phyloP scores from a whole-genome alignment of 2,113 vertebrate species.

The Noturus placidus region DNA sequence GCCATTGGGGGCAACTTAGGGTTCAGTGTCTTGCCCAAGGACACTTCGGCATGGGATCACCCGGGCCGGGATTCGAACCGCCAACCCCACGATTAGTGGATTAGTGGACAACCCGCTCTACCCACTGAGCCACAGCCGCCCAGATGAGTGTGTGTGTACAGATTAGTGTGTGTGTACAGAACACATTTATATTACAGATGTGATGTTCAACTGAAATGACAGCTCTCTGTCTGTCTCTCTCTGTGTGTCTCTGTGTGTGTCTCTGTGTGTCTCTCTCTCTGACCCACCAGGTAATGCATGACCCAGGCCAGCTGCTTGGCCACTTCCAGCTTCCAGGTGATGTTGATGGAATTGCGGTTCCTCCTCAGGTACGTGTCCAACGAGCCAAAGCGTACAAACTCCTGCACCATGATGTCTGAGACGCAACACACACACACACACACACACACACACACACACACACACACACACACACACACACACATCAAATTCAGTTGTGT shows the following conservation, averaged over 20 bases:
- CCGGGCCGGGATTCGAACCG: too few relatives aligned
- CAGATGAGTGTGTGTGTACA: too few relatives aligned
- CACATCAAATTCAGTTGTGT: slow-evolving; percentile 1
- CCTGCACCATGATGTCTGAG: slow-evolving; percentile 96
- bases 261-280: too few relatives aligned
- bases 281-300: slow-evolving; percentile 93
- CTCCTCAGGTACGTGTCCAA: slow-evolving; percentile 93
- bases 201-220: background rate
- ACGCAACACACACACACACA: background rate
- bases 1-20: too few relatives aligned
- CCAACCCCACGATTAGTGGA: too few relatives aligned
- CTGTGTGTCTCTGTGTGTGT: background rate
- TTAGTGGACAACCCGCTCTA: too few relatives aligned
- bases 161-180: background rate
- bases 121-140: too few relatives aligned
- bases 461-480: background rate
- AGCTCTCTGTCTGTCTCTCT: background rate
- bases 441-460: slow-evolving; percentile 1
- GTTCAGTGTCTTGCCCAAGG: too few relatives aligned
- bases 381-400: slow-evolving; percentile 93
- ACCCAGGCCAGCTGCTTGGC: slow-evolving; percentile 95
- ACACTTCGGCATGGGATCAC: too few relatives aligned
- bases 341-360: slow-evolving; percentile 87
- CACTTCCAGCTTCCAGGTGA: slow-evolving; percentile 96
- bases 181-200: background rate